Conservation (phyloP, 1,140 invertebrate genomes). For the Lepidotrigona ventralis region DNA sequence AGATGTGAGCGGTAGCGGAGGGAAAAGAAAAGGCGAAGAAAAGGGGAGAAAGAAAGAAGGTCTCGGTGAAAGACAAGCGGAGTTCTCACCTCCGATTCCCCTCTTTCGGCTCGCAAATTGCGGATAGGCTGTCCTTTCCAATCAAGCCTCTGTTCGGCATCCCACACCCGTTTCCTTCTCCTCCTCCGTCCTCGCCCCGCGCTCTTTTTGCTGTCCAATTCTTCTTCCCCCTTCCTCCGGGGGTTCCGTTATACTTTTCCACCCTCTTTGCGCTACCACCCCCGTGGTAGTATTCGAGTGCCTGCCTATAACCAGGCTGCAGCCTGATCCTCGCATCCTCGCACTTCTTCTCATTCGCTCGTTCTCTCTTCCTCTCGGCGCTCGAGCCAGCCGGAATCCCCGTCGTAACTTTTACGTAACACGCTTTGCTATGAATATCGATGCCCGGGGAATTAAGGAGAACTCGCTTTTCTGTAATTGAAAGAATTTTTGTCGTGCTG, state of each 20-base stretch:
- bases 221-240: conserved; percentile 59
- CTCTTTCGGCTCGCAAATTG: conserved; percentile 68
- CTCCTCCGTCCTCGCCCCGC: neutral
- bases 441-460: conserved; percentile 67
- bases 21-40: neutral
- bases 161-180: conserved; percentile 18
- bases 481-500: conserved; percentile 72
- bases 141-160: conserved; percentile 64
- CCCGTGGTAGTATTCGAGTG: conserved; percentile 30
- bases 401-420: conserved; percentile 67
- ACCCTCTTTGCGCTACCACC: conserved; percentile 38
- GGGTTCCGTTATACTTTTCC: conserved; percentile 57
- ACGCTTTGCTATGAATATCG: conserved; percentile 74
- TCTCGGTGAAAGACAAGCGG: conserved; percentile 68
- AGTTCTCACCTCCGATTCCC: conserved; percentile 68
- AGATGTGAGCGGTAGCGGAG: neutral
- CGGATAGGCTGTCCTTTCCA: conserved; percentile 74
- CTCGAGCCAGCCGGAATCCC: conserved; percentile 7
- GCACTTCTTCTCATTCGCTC: conserved; percentile 2
- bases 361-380: conserved; percentile 5
- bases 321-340: conserved; percentile 52
- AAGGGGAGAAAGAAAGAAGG: conserved; percentile 58
- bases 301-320: conserved; percentile 57
- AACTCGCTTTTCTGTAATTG: conserved; percentile 71
- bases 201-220: conserved; percentile 50